Conservation (phyloP, 2,113 vertebrate genomes). For the Apteryx mantelli region DNA sequence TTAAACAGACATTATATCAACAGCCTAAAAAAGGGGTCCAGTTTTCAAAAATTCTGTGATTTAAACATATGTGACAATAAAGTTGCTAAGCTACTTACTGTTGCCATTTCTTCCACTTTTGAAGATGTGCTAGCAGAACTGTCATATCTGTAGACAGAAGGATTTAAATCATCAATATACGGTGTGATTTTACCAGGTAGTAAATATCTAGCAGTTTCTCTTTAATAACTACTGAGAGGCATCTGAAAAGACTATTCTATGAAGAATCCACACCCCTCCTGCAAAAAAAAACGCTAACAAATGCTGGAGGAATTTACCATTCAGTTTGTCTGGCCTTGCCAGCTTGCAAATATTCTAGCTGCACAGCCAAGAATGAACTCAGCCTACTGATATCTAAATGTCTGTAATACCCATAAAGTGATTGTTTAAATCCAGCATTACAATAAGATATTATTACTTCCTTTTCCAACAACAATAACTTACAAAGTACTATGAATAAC, state of each 20-base stretch:
- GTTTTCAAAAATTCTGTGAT: not conserved
- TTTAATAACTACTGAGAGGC: not conserved
- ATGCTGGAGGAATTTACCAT: not conserved
- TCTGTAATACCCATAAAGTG: not conserved
- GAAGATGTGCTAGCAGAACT: not conserved
- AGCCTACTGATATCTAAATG: not conserved
- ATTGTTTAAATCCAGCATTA: not conserved
- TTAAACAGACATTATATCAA: not conserved
- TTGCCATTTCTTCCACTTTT: conserved; percentile 58
- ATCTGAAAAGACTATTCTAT: not conserved
- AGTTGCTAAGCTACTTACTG: conserved; percentile 57
- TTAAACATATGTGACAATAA: not conserved
- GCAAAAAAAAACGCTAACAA: not conserved
- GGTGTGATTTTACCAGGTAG: not conserved
- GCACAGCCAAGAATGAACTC: not conserved
- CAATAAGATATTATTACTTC: not conserved
- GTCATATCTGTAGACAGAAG: conserved; percentile 68
- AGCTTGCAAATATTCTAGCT: not conserved
- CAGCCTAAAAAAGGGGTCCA: not conserved
- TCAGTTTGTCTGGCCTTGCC: not conserved
- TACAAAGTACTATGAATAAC: not conserved
- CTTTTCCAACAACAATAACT: not conserved
- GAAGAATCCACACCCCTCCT: not conserved
- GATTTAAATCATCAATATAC: not conserved
- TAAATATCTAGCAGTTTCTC: not conserved